These are phyloP conservation scores for Lingula anatina DNA, from an alignment of 2,888 invertebrate species.

Conservation along the genomic window DNA sequence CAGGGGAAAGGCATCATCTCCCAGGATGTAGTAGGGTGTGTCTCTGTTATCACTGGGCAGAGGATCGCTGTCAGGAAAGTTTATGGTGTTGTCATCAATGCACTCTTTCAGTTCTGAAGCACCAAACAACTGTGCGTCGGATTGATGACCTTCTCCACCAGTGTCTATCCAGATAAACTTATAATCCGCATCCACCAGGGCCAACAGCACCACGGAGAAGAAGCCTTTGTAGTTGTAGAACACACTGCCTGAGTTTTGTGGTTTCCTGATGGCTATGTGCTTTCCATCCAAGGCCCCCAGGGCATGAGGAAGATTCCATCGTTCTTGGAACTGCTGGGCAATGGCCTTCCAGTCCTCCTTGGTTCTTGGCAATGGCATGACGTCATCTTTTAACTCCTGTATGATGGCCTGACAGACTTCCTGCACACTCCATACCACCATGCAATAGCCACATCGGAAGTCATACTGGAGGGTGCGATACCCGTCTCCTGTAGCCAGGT, in stretches of 20 bases:
- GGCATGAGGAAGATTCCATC: slow-evolving; percentile 12
- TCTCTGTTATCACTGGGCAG: neutral
- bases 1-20: slow-evolving; percentile 4
- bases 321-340: slow-evolving; percentile 11
- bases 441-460: slow-evolving; percentile 9
- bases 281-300: slow-evolving; percentile 14
- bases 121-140: slow-evolving; percentile 11
- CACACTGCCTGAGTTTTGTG: slow-evolving; percentile 8
- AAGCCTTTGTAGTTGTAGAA: slow-evolving; percentile 12
- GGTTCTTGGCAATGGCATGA: slow-evolving; percentile 9
- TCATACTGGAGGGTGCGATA: slow-evolving; percentile 14
- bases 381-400: slow-evolving; percentile 12
- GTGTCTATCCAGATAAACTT: slow-evolving; percentile 16
- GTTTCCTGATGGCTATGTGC: slow-evolving; percentile 12
- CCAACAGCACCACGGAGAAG: slow-evolving; percentile 6
- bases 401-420: slow-evolving; percentile 15
- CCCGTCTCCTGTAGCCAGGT: slow-evolving; percentile 14
- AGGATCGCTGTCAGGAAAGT: slow-evolving; percentile 6
- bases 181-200: slow-evolving; percentile 15
- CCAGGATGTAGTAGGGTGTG: slow-evolving; percentile 8
- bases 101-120: slow-evolving; percentile 11
- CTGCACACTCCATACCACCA: slow-evolving; percentile 7
- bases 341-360: slow-evolving; percentile 10
- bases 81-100: slow-evolving; percentile 7
- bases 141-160: slow-evolving; percentile 11